phyloP scores from a whole-genome alignment of 2,113 vertebrate genomes.

The Strix uralensis region DNA sequence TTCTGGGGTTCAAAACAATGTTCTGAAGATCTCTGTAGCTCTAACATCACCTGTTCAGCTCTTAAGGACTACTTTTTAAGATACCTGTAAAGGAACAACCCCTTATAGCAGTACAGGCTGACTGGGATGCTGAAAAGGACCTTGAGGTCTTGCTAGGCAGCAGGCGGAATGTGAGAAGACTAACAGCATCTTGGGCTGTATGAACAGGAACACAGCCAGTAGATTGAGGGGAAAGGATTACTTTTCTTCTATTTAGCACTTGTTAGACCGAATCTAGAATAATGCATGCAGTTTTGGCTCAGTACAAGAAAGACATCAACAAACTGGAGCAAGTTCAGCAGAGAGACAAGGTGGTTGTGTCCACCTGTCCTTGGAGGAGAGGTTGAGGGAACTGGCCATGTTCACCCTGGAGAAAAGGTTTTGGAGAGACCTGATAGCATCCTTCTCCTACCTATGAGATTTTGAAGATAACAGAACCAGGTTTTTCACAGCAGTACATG shows the following conservation, averaged over 20 bases:
- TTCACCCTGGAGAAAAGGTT: background rate
- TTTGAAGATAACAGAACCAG: background rate
- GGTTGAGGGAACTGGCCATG: background rate
- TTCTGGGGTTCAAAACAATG: background rate
- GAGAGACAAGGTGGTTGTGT: background rate
- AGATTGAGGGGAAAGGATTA: background rate
- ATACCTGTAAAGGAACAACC: background rate
- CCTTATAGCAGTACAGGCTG: background rate
- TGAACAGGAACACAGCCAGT: background rate
- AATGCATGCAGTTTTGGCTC: background rate
- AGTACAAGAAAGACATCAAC: background rate
- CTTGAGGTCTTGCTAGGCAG: background rate
- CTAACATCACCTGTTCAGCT: background rate
- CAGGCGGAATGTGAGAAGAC: background rate
- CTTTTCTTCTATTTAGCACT: background rate
- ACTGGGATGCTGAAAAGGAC: background rate
- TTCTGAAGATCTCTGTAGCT: background rate
- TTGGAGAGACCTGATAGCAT: background rate
- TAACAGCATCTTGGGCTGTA: background rate
- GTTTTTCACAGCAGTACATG: background rate
- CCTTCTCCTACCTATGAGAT: background rate
- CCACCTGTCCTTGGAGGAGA: background rate
- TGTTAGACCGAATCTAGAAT: background rate
- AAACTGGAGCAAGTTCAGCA: background rate
- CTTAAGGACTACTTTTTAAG: background rate